These are phyloP conservation scores for Gallinago paraguaiae DNA, from an alignment of 2,113 vertebrate genomes.

Conservation along the genomic window DNA sequence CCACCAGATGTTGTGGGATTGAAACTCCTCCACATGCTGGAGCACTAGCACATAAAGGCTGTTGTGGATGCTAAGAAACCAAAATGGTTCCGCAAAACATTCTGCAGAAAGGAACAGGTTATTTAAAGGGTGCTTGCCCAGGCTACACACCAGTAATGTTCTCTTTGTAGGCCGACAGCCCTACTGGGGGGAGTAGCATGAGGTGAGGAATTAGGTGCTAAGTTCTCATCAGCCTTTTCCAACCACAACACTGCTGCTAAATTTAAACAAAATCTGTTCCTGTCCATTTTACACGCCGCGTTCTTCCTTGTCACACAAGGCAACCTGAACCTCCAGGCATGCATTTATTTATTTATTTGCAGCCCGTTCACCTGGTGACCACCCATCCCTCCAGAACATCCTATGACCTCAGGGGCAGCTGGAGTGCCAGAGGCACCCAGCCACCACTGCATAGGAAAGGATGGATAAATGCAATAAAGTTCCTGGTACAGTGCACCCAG, in stretches of 20 bases:
- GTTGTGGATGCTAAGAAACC: neutral
- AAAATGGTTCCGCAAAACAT: neutral
- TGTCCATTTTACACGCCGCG: neutral
- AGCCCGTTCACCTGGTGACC: conserved; percentile 9
- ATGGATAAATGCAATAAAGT: neutral
- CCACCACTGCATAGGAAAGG: neutral
- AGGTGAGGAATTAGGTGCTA: neutral
- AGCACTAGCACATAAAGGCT: neutral
- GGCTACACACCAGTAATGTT: neutral
- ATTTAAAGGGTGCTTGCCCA: conserved; percentile 5
- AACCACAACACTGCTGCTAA: conserved; percentile 32
- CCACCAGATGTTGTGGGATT: neutral
- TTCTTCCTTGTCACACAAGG: neutral
- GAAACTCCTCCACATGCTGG: neutral
- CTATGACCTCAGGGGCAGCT: neutral
- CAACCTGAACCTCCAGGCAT: neutral
- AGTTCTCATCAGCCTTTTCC: conserved; percentile 34
- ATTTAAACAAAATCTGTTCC: conserved; percentile 63
- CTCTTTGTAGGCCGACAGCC: neutral
- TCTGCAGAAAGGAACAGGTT: neutral
- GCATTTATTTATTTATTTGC: neutral
- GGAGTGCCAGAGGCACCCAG: neutral
- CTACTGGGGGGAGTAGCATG: neutral
- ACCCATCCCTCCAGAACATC: neutral
- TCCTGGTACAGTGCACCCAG: neutral